These are phyloP conservation scores for Herminia tarsipennalis DNA, from an alignment of 2,888 invertebrate species.

Conservation along the genomic window DNA sequence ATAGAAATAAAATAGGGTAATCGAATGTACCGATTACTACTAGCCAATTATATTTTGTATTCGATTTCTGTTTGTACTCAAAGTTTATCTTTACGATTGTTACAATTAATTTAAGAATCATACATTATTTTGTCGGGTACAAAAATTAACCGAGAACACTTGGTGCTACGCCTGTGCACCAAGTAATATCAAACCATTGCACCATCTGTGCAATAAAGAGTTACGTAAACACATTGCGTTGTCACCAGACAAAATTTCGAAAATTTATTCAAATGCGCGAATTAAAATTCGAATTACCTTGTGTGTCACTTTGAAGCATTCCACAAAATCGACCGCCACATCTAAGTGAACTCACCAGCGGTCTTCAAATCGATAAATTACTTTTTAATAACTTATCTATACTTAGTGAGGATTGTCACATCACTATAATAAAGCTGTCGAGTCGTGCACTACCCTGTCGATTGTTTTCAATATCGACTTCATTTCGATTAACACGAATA, in stretches of 20 bases:
- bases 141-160: too few relatives aligned
- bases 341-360: slow-evolving; percentile 23
- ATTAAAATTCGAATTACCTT: slow-evolving; percentile 3
- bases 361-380: slow-evolving; percentile 30
- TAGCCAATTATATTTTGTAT: too few relatives aligned
- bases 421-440: slow-evolving; percentile 52
- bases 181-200: too few relatives aligned
- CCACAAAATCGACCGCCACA: neutral
- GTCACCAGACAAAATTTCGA: neutral
- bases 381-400: slow-evolving; percentile 42
- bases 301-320: slow-evolving; percentile 3
- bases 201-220: too few relatives aligned
- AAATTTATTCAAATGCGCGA: slow-evolving; percentile 1
- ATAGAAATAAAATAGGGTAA: too few relatives aligned
- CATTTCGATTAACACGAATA: slow-evolving; percentile 82
- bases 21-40: too few relatives aligned
- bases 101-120: too few relatives aligned
- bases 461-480: slow-evolving; percentile 83
- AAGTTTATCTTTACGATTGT: too few relatives aligned
- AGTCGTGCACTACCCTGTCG: slow-evolving; percentile 81
- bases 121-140: too few relatives aligned
- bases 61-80: too few relatives aligned
- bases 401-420: slow-evolving; percentile 24
- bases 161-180: too few relatives aligned
- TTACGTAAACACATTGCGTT: too few relatives aligned